These are phyloP conservation scores for Hippotragus niger DNA, from an alignment of 2,113 vertebrate genomes.

Conservation along the genomic window DNA sequence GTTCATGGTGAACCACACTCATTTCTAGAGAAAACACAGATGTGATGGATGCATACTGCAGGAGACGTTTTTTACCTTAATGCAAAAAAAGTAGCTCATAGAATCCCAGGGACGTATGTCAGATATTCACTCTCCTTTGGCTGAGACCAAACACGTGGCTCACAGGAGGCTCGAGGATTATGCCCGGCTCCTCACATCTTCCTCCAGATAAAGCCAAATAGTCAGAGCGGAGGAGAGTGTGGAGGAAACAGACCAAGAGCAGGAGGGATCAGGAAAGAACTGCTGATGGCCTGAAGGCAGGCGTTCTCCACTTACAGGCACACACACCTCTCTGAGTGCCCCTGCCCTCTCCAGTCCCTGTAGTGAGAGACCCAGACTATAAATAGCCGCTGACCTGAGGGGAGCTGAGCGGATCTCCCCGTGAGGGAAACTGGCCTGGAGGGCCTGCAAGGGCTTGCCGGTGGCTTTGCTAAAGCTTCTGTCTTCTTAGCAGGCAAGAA, in stretches of 20 bases:
- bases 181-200: not conserved
- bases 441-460: slow-evolving; percentile 63
- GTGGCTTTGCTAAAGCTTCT: slow-evolving; percentile 67
- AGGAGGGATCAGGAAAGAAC: slow-evolving; percentile 16
- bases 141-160: fast-evolving
- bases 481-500: slow-evolving; percentile 53
- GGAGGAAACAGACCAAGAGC: not conserved
- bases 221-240: not conserved
- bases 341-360: slow-evolving; percentile 65
- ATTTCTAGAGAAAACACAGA: not conserved
- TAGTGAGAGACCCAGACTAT: slow-evolving; percentile 62
- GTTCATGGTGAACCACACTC: not conserved
- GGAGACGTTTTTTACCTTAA: not conserved
- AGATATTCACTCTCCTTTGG: not conserved
- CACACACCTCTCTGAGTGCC: not conserved
- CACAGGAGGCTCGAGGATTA: fast-evolving
- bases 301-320: slow-evolving; percentile 63
- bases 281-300: slow-evolving; percentile 5
- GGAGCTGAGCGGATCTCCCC: slow-evolving; percentile 58
- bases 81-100: not conserved
- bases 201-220: not conserved
- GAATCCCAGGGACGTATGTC: not conserved
- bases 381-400: slow-evolving; percentile 59
- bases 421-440: slow-evolving; percentile 59
- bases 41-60: not conserved